Evolutionary conservation across 2,113 vertebrate species (phyloP), one percentile per base, ranked within the genome.

Genomic region (Ictidomys tridecemlineatus): DNA sequence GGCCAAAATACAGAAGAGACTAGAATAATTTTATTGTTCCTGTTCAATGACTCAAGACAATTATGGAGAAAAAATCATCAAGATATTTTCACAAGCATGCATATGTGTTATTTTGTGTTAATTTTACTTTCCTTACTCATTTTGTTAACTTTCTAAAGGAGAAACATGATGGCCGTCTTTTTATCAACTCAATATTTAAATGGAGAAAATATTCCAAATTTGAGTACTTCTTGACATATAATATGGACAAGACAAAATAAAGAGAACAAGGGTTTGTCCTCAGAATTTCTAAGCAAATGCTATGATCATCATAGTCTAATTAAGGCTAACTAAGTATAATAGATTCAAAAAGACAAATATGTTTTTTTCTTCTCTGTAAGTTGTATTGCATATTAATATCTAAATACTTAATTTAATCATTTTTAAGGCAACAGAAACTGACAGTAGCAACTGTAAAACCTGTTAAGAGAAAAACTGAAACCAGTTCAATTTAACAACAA

Each of bases 131-230:
- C 53, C 22, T 73, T 70, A n/a, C 20, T 88, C 17, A 83, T 83
- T 42, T 67, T 83, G 39, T 70, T 82, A 87, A 51, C 26, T 74
- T 80, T 93, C 91, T 79, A 83, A 85, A 16, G 9, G n/a, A 85
- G 34, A 93, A 74, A 83, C 11, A 73, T 45, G 20, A 53, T 45
- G 20, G 18, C 8, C 85, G 56, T 85, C 17, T 20, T 73, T 5
- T 5, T 32, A 80, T 30, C 77, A 53, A 85, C 85, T 39, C 32
- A 30, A 78, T 80, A 58, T 69, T 96, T 84, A 90, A 87, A 69
- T 74, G 34, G 79, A 95, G 91, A 79, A 1, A 18, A 74, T 74
- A 42, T 61, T 51, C 14, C 77, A 76, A 26, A 56, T 85, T 91
- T 4, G 14, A 53, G 61, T 89, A 56, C 53, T 95, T 85, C n/a